A percentile compares a stretch with the other conserved stretches of the same genome.
These are phyloP conservation scores for Hirtodrosophila duncani DNA, from an alignment of 2,888 invertebrate genomes.

Conservation along the genomic window DNA sequence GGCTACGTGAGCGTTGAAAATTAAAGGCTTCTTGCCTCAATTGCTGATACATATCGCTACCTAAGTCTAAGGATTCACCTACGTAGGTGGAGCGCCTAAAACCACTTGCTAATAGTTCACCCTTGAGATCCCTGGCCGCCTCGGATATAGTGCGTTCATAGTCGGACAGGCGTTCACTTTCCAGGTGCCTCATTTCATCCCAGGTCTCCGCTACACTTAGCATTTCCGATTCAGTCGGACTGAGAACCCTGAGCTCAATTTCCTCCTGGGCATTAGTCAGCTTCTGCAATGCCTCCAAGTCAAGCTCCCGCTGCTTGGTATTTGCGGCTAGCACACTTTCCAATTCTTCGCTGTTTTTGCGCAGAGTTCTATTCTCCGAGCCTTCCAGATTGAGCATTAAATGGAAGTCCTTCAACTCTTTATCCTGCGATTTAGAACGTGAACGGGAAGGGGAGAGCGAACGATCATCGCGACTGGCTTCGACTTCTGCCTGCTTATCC, in stretches of 20 bases:
- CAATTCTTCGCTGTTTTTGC: conserved; percentile 50
- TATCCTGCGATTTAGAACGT: conserved; percentile 19
- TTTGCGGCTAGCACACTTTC: conserved; percentile 54
- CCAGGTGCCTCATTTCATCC: too few relatives aligned
- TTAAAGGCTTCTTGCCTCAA: conserved; percentile 56
- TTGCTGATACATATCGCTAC: conserved; percentile 58
- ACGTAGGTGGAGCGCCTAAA: conserved; percentile 57
- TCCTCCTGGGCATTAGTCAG: conserved; percentile 65
- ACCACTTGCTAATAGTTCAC: conserved; percentile 57
- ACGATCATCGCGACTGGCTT: conserved; percentile 29
- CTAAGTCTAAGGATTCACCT: conserved; percentile 71
- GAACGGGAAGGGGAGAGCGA: conserved; percentile 57
- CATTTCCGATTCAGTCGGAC: conserved; percentile 35
- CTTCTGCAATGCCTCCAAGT: conserved; percentile 66
- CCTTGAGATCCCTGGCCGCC: conserved; percentile 69
- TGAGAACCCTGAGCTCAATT: conserved; percentile 57
- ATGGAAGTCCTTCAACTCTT: conserved; percentile 60
- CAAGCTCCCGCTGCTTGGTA: conserved; percentile 60
- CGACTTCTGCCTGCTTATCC: conserved; percentile 7
- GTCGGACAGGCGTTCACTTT: conserved; percentile 27
- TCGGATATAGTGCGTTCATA: conserved; percentile 73
- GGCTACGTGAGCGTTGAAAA: conserved; percentile 71
- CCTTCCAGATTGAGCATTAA: conserved; percentile 65
- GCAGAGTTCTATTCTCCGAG: conserved; percentile 41
- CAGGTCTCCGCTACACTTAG: conserved; percentile 14